Percentiles rank a stretch among this genome's conserved stretches.
Evolutionary conservation across 2,797 vertebrate species (phyloP).

Genomic region (Meda fulgida): DNA sequence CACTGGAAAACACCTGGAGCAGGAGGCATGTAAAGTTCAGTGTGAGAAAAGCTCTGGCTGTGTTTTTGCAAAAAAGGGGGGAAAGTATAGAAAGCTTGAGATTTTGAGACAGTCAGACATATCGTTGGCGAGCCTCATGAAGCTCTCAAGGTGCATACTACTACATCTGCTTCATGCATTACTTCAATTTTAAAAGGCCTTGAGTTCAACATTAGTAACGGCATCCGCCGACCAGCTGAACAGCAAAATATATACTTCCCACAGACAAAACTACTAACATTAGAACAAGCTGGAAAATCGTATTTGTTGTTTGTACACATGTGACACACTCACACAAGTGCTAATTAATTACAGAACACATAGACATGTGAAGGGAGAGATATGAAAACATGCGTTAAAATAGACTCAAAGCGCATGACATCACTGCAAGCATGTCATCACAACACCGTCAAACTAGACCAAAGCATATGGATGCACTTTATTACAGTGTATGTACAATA

Average conservation of each 20-base stretch:
- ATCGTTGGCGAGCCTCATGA: not conserved
- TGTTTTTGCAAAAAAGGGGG: not conserved
- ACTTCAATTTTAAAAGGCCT: conserved; percentile 18
- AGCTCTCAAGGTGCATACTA: conserved; percentile 2
- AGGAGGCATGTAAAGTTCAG: not conserved
- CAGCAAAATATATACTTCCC: conserved; percentile 38
- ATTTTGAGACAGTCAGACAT: conserved; percentile 5
- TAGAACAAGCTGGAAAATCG: conserved; percentile 25
- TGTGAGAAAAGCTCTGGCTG: not conserved
- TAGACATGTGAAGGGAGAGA: not conserved
- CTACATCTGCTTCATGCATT: conserved; percentile 30
- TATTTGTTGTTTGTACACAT: not conserved
- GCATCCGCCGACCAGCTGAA: conserved; percentile 54
- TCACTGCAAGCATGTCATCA: conserved; percentile 17
- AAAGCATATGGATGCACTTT: conserved; percentile 25
- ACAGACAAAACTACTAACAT: conserved; percentile 43
- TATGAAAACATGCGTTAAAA: conserved; percentile 18
- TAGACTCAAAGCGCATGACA: conserved; percentile 4
- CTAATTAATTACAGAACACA: not conserved
- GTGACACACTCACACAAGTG: conserved; percentile 7
- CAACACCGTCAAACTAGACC: conserved; percentile 13
- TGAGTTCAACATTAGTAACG: conserved; percentile 57
- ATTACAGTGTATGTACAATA: conserved; percentile 10
- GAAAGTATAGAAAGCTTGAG: not conserved
- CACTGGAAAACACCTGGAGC: conserved; percentile 25